These are phyloP conservation scores for Scyliorhinus canicula DNA, from an alignment of 2,797 vertebrate species.

Conservation along the genomic window DNA sequence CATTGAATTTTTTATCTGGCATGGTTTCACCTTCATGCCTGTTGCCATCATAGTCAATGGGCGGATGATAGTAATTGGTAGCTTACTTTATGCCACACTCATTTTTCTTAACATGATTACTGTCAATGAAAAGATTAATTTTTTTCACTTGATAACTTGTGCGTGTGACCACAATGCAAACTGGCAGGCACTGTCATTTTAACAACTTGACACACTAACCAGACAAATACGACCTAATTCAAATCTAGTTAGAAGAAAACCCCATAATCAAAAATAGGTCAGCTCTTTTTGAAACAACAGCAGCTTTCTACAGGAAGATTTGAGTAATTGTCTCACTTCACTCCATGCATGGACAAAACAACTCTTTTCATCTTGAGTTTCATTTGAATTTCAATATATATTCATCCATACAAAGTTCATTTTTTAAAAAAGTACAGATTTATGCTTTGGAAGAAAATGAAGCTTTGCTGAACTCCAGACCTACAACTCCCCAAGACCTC, in stretches of 20 bases:
- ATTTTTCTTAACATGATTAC: background rate
- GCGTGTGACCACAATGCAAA: background rate
- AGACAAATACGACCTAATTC: background rate
- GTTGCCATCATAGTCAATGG: background rate
- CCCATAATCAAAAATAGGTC: background rate
- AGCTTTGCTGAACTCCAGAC: background rate
- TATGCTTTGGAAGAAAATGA: background rate
- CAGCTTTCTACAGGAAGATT: background rate
- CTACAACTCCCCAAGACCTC: background rate
- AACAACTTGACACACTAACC: background rate
- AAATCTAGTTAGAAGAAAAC: background rate
- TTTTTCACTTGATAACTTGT: background rate
- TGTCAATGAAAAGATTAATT: background rate
- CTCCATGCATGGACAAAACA: background rate
- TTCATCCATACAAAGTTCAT: background rate
- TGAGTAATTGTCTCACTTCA: background rate
- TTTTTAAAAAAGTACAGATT: too few species aligned
- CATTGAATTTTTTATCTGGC: background rate
- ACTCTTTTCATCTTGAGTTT: background rate
- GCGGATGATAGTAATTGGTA: background rate
- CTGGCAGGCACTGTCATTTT: background rate
- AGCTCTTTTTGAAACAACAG: background rate
- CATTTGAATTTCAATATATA: background rate
- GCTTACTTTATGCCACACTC: background rate
- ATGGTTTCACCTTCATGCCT: background rate